Evolutionary conservation across 2,888 invertebrate species (phyloP).

Genomic region (Leptarthrus brevirostris): DNA sequence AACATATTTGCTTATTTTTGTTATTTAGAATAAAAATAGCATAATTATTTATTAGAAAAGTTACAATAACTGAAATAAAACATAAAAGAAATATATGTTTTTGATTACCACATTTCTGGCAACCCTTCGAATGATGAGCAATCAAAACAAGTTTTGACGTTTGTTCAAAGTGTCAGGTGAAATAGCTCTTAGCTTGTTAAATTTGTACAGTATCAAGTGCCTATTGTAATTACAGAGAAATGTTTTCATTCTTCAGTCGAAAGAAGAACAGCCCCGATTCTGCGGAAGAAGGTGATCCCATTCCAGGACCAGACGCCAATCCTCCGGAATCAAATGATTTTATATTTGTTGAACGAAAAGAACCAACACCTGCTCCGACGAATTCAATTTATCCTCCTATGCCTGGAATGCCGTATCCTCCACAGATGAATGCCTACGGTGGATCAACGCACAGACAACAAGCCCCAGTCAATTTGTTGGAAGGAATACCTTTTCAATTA

Average conservation of each 20-base stretch:
- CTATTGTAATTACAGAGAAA: no score
- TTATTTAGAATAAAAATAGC: no score
- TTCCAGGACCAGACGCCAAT: constrained; percentile 46
- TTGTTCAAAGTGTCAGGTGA: no score
- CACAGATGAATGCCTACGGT: background rate
- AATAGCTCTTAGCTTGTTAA: no score
- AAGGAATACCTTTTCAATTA: constrained; percentile 50
- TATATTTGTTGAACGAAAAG: constrained; percentile 47
- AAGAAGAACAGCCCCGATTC: constrained; percentile 47
- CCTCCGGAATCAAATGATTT: constrained; percentile 39
- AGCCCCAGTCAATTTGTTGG: constrained; percentile 25
- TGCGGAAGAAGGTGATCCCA: constrained; percentile 45
- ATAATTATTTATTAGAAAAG: no score
- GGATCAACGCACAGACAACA: background rate
- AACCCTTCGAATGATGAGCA: no score
- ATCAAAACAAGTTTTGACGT: no score
- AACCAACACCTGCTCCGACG: background rate
- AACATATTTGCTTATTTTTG: no score
- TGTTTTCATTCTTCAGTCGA: constrained; percentile 50
- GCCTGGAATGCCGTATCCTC: constrained; percentile 34
- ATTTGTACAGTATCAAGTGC: no score
- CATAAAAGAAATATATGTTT: no score
- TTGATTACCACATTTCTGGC: no score
- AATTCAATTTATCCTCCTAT: constrained; percentile 40
- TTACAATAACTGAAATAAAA: no score